Percentiles rank a stretch among this genome's conserved stretches.
Conservation (phyloP, 2,888 invertebrate genomes). For the Luperina nickerlii region DNA sequence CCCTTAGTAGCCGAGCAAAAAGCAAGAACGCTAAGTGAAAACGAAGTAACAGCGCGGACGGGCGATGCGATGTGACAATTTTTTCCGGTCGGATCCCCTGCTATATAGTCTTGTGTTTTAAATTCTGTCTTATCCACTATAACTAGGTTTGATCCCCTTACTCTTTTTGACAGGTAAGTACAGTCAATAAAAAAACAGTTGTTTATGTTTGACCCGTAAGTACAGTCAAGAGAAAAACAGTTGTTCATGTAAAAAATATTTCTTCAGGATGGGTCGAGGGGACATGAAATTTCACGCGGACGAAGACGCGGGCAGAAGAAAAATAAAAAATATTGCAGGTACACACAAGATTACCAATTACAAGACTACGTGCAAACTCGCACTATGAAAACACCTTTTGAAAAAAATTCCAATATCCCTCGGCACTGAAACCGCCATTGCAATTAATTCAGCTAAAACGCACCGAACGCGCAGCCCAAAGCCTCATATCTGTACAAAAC, state of each 20-base stretch:
- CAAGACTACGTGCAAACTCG: neutral
- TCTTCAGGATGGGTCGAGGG: neutral
- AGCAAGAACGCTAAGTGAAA: neutral
- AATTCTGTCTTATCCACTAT: no score
- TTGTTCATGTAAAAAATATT: no score
- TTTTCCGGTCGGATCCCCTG: no score
- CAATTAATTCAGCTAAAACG: conserved; percentile 16
- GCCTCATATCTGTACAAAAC: conserved; percentile 19
- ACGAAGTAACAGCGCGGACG: neutral
- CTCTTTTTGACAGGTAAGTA: no score
- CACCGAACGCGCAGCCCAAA: neutral
- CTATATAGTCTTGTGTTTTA: no score
- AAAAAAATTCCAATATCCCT: neutral
- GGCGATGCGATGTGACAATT: neutral
- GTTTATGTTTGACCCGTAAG: no score
- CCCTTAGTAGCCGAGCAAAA: neutral
- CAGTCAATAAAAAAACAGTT: no score
- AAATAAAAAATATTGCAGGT: no score
- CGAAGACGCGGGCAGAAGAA: no score
- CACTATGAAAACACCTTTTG: neutral
- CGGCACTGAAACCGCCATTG: neutral
- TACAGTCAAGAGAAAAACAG: no score
- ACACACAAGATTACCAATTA: neutral
- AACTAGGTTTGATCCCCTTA: no score
- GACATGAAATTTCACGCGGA: neutral